phyloP scores from a whole-genome alignment of 2,113 vertebrate genomes.

The Isichthys henryi region DNA sequence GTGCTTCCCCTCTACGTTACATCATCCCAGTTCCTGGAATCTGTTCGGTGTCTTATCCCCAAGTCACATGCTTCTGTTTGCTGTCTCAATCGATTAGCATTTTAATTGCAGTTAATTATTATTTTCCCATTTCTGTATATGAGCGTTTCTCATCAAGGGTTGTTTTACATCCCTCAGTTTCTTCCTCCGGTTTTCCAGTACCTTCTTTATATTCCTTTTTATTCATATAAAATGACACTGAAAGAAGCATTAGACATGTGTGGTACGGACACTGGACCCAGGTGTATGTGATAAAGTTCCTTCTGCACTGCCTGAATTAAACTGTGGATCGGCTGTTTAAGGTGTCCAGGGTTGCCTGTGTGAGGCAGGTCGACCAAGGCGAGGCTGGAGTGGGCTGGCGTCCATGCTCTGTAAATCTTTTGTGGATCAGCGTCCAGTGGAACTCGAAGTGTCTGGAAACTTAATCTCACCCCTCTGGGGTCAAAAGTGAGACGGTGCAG shows the following conservation, averaged over 20 bases:
- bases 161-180: not conserved
- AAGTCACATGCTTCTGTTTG: not conserved
- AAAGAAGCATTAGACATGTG: not conserved
- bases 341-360: not conserved
- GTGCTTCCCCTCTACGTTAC: not conserved
- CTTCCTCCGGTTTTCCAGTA: not conserved
- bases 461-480: not conserved
- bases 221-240: not conserved
- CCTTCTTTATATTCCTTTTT: not conserved
- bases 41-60: not conserved
- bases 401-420: not conserved
- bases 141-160: not conserved
- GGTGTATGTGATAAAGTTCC: not conserved
- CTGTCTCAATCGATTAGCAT: not conserved
- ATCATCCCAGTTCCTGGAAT: not conserved
- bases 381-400: not conserved
- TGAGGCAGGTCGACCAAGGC: not conserved
- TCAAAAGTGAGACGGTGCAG: not conserved
- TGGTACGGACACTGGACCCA: not conserved
- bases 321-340: not conserved
- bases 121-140: not conserved
- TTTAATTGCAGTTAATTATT: not conserved
- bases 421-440: not conserved
- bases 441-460: not conserved
- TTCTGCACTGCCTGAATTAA: not conserved